A percentile compares a stretch with the other conserved stretches of the same genome.
phyloP scores from a whole-genome alignment of 2,888 invertebrate genomes.

The Zelleria hepariella region DNA sequence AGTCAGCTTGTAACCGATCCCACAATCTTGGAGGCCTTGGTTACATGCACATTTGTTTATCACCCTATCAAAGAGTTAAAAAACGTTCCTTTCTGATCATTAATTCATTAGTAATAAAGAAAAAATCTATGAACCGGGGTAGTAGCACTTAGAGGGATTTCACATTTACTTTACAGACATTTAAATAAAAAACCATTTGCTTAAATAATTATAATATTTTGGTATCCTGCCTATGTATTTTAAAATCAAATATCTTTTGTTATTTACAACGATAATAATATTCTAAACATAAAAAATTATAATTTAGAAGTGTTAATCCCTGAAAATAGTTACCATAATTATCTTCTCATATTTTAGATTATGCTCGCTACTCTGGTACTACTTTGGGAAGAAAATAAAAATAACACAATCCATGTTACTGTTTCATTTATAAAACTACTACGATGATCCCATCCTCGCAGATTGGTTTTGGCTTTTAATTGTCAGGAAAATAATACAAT shows the following conservation, averaged over 20 bases:
- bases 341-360: slow-evolving; percentile 57
- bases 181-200: no score
- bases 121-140: slow-evolving; percentile 50
- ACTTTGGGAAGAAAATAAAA: slow-evolving; percentile 64
- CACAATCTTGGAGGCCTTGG: slow-evolving; percentile 40
- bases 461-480: no score
- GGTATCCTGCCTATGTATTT: background rate
- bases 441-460: no score
- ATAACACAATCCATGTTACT: slow-evolving; percentile 43
- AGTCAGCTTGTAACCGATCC: slow-evolving; percentile 63
- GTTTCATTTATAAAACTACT: slow-evolving; percentile 34
- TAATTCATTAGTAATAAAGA: slow-evolving; percentile 51
- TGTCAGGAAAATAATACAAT: no score
- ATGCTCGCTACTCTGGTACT: slow-evolving; percentile 67
- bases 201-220: background rate
- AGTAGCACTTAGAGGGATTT: slow-evolving; percentile 50
- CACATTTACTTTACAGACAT: slow-evolving; percentile 29
- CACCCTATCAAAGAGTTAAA: slow-evolving; percentile 44
- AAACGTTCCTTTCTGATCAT: slow-evolving; percentile 36
- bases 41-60: slow-evolving; percentile 65
- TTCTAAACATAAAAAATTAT: background rate
- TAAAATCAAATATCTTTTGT: background rate
- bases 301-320: slow-evolving; percentile 56
- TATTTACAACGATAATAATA: background rate
- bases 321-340: slow-evolving; percentile 71